Conservation (phyloP, 2,888 invertebrate genomes). For the Hirtodrosophila histrioides region DNA sequence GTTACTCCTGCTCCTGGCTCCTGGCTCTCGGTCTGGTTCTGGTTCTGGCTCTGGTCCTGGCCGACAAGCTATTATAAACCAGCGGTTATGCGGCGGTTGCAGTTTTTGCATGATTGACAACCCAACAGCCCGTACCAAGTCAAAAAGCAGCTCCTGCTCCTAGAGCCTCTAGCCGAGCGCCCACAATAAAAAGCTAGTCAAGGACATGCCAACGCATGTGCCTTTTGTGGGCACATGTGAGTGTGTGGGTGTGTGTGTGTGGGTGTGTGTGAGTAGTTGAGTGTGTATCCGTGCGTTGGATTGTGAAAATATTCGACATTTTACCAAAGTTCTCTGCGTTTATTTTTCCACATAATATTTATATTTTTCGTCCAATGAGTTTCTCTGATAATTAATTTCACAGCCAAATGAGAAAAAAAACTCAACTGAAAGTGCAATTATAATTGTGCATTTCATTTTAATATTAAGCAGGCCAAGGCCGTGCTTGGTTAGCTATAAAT, state of each 20-base stretch:
- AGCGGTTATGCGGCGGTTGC: constrained; percentile 74
- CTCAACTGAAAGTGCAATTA: constrained; percentile 35
- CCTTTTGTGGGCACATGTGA: constrained; percentile 14
- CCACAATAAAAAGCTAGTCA: constrained; percentile 56
- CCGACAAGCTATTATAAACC: constrained; percentile 70
- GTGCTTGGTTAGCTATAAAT: neutral
- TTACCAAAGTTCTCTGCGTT: constrained; percentile 20
- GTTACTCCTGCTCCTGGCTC: constrained; percentile 1
- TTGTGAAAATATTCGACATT: constrained; percentile 42
- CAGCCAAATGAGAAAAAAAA: constrained; percentile 26
- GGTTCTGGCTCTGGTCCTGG: constrained; percentile 18
- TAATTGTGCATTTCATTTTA: neutral
- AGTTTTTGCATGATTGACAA: constrained; percentile 78
- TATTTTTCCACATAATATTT: constrained; percentile 40
- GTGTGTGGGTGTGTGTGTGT: constrained; percentile 1
- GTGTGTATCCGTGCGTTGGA: constrained; percentile 5
- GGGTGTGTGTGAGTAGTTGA: constrained; percentile 13
- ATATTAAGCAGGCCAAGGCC: constrained; percentile 16
- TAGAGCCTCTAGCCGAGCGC: constrained; percentile 9
- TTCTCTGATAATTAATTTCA: constrained; percentile 57
- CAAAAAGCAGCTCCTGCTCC: constrained; percentile 30
- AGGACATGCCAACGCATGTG: constrained; percentile 65
- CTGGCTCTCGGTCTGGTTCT: constrained; percentile 3
- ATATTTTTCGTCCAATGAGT: constrained; percentile 36
- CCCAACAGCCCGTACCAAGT: constrained; percentile 63